Percentiles rank a stretch among this genome's conserved stretches.
Evolutionary conservation across 2,113 vertebrate species (phyloP).

Genomic region (Phylloscopus trochiloides): DNA sequence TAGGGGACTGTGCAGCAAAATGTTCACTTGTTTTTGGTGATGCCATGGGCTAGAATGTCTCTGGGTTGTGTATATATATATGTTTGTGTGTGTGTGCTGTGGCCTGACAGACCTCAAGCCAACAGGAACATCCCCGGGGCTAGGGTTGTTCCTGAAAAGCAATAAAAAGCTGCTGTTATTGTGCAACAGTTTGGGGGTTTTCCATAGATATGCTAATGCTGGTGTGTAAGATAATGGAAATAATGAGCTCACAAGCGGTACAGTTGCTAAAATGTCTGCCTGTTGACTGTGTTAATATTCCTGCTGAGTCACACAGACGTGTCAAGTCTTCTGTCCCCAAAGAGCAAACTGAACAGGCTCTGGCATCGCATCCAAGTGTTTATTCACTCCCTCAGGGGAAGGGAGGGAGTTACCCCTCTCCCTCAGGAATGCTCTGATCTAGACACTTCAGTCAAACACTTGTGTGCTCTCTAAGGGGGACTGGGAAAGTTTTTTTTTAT

Average conservation of each 20-base stretch:
- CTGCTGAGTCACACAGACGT: background rate
- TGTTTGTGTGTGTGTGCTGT: background rate
- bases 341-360: background rate
- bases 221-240: background rate
- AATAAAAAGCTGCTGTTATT: background rate
- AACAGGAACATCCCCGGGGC: background rate
- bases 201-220: background rate
- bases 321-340: background rate
- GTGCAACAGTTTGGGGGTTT: background rate
- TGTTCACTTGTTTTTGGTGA: background rate
- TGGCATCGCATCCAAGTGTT: background rate
- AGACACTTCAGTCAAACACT: background rate
- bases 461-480: background rate
- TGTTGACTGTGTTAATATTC: background rate
- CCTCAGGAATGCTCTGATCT: background rate
- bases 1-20: background rate
- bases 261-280: background rate
- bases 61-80: background rate
- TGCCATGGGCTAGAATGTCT: background rate
- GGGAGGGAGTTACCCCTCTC: background rate
- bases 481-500: background rate
- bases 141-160: background rate
- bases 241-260: background rate
- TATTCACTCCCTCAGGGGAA: background rate
- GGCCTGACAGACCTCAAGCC: background rate